A percentile compares a stretch with the other conserved stretches of the same genome.
phyloP scores from a whole-genome alignment of 2,888 invertebrate genomes.

The Eristalinus sepulchralis region DNA sequence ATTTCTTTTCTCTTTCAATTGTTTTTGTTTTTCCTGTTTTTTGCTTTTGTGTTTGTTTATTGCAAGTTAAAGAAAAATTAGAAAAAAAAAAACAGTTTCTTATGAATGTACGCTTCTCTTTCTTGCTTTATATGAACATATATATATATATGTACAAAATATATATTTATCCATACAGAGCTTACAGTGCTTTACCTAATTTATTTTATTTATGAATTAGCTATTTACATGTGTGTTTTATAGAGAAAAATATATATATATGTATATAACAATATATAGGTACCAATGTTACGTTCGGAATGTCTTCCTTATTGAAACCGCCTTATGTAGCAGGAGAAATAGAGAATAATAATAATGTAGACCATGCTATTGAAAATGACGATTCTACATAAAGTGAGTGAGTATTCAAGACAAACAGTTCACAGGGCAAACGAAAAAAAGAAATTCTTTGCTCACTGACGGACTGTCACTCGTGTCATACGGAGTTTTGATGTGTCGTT shows the following conservation, averaged over 20 bases:
- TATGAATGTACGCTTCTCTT: constrained; percentile 9
- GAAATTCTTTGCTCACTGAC: neutral
- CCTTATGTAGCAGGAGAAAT: neutral
- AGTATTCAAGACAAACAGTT: neutral
- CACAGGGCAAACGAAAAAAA: neutral
- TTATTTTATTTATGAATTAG: constrained; percentile 23
- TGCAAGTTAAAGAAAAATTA: constrained; percentile 37
- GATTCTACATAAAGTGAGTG: neutral
- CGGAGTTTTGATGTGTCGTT: too few species aligned
- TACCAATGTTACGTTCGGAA: constrained; percentile 70
- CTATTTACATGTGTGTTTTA: constrained; percentile 59
- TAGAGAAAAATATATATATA: constrained; percentile 35
- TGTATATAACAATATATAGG: constrained; percentile 66
- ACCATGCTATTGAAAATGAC: neutral
- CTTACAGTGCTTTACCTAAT: constrained; percentile 21
- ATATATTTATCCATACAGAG: too few species aligned
- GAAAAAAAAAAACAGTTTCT: constrained; percentile 7
- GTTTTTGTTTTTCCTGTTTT: constrained; percentile 15
- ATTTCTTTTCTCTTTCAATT: constrained; percentile 17
- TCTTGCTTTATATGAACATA: constrained; percentile 43
- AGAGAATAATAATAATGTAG: neutral
- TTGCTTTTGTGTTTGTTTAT: constrained; percentile 16
- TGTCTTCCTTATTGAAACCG: constrained; percentile 57
- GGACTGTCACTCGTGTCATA: too few species aligned
- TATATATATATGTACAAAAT: too few species aligned